Base-by-base conservation (phyloP, 2,797 vertebrate species). In the Acipenser ruthenus region DNA sequence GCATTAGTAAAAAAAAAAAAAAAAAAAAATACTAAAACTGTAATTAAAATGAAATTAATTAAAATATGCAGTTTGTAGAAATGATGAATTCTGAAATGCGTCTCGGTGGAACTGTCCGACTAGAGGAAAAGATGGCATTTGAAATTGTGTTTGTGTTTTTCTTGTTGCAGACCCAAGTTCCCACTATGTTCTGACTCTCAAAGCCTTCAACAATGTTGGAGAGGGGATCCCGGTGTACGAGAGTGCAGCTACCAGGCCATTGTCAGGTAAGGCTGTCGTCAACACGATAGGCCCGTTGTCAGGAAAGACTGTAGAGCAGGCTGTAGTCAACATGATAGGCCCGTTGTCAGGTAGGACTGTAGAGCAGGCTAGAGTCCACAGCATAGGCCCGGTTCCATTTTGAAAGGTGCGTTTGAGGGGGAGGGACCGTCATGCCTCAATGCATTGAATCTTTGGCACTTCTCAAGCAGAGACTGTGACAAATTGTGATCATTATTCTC, bases 211-310 rank as follows among this genome's bases (percentile, higher is more conserved):
- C 82, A 98, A 98, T 0, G 89, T 98, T 61, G 96, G 96, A 0
- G 96, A 99, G 81, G 96, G 96, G 56, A 95, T 98, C 68, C 96
- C 96, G 0, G 91, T 99, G 69, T 98, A 99, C 0, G 96, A 99
- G 86, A 99, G 96, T 7, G 95, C 96, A 0, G 86, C 93, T 83
- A 99, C 96, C 71, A 87, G 96, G 68, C 93, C 93, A 1, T 95
- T 95, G 78, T 95, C 96, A 7, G 89, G 89, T 91, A 85, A 76
- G 62, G 23, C 23, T 37, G 23, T 37, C 1, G 23, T 37, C 23
- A 37, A 37, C 23, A 37, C 23, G 23, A 37, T 37, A 37, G 23
- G 23, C 23, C 23, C 23, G 4, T 37, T 37, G 23, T 37, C 23
- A 82, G 90, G 90, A 90, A 85, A 1, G 74, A 67, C 65, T 37